Percentiles rank a stretch among this genome's conserved stretches.
Evolutionary conservation across 2,888 invertebrate species (phyloP).

Genomic region (Dysmachus trigonus): DNA sequence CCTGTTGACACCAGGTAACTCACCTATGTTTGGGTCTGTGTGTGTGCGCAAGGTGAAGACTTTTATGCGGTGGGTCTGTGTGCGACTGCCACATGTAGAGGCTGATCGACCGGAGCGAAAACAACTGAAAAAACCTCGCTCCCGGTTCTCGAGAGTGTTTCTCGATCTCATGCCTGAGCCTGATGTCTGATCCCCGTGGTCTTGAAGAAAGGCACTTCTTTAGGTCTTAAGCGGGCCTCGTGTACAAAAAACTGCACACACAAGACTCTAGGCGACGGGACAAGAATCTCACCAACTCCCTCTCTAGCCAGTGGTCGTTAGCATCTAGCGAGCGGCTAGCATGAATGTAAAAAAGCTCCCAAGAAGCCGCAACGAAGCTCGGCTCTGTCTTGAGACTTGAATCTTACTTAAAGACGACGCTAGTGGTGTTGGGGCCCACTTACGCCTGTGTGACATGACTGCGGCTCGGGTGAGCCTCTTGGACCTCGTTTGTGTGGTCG

Average conservation of each 20-base stretch:
- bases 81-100: constrained; percentile 13
- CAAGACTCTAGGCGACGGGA: not conserved
- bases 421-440: not conserved
- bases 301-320: not conserved
- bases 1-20: constrained; percentile 21
- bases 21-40: not conserved
- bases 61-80: not conserved
- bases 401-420: not conserved
- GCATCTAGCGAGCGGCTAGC: not conserved
- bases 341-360: not conserved
- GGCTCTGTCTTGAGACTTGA: not conserved
- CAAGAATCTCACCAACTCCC: not conserved
- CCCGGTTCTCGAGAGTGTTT: constrained; percentile 20
- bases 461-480: not conserved
- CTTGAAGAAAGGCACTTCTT: not conserved
- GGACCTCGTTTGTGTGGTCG: constrained; percentile 11
- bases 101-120: not conserved
- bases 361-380: not conserved
- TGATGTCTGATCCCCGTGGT: not conserved
- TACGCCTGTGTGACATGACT: not conserved
- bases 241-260: not conserved
- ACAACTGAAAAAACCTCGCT: constrained; percentile 9
- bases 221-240: not conserved
- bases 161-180: not conserved
- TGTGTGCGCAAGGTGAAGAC: not conserved